Base-by-base conservation (phyloP, 1,140 invertebrate species). In the Hyles vespertilio region DNA sequence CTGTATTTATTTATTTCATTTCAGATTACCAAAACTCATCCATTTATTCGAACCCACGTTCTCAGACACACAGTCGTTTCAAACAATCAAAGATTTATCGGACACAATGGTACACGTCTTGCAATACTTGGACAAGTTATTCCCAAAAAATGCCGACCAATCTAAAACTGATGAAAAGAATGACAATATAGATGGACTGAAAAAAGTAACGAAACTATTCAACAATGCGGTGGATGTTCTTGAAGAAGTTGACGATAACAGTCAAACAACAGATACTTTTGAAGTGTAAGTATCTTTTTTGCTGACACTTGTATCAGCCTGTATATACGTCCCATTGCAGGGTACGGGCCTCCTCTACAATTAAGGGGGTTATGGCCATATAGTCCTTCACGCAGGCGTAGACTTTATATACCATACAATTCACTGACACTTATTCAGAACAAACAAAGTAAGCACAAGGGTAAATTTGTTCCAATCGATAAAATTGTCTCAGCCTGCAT, bases 1-100 rank as follows among this genome's bases (percentile, higher is more conserved):
- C 8, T 40, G 8, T 2, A 5, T 40, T 40, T 12, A 10, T 47
- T 51, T 49, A 11, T 10, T 54, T 49, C 56, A n/a, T 86, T 85
- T 56, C 63, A 89, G 88, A 59, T 65, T 89, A 56, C 63, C 71
- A 46, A 79, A 77, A 56, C 55, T 84, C 10, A 64, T 89, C 43
- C 73, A 84, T 33, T 56, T 75, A n/a, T 87, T 89, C 36, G 65
- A 86, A 63, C 74, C 79, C 32, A 73, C 76, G 32, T 89, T 88
- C 59, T 75, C 78, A 1, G 77, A 86, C 33, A 89, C 84, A 2
- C 70, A 88, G 51, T 61, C 74, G 3, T 90, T 67, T 54, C 79
- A 75, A 67, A 64, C 73, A 2, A 45, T 89, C 4, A 62, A 68
- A 65, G 79, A 79, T 6, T 56, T 81, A 3, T 48, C 78, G 5